Evolutionary conservation across 2,797 vertebrate genomes (phyloP), one percentile per base, ranked within the genome.

Genomic region (Acanthurus leucopareius): DNA sequence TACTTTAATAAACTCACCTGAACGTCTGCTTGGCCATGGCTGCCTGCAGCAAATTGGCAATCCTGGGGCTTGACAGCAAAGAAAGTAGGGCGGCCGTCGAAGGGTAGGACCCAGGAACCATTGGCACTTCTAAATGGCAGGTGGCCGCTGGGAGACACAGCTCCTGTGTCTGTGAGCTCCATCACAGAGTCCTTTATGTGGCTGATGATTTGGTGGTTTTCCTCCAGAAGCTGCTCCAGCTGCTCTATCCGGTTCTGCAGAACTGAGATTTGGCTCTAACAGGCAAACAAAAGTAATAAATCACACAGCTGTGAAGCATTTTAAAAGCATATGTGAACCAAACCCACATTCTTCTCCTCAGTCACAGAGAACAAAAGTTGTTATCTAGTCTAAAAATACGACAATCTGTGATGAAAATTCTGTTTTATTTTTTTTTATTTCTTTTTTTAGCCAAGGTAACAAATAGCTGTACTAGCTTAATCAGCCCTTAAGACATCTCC

Each of bases 131-230:
- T 96, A 83, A 95, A 96, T 0, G 97, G 95, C 84, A 95, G 92
- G 20, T 95, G 95, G 80, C 92, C 93, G 69, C 94, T 93, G 90
- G 93, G 68, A 82, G 95, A 94, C 86, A 94, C 0, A 85, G 96
- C 89, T 90, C 97, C 97, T 0, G 97, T 96, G 88, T 98, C 98
- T 0, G 97, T 99, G 91, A 99, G 96, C 95, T 99, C 98, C 93
- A 99, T 96, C 86, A 99, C 98, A 0, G 98, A 99, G 94, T 99
- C 97, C 91, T 99, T 99, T 95, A 99, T 99, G 95, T 99, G 98
- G 93, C 97, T 98, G 94, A 99, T 99, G 93, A 99, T 99, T 92
- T 99, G 97, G 40, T 99, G 98, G 94, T 99, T 99, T 92, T 99
- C 98, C 85, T 99, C 98, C 91, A 99, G 88, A 60, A 99, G 97